Evolutionary conservation across 2,888 invertebrate genomes (phyloP).

Genomic region (Euzophera pinguis): DNA sequence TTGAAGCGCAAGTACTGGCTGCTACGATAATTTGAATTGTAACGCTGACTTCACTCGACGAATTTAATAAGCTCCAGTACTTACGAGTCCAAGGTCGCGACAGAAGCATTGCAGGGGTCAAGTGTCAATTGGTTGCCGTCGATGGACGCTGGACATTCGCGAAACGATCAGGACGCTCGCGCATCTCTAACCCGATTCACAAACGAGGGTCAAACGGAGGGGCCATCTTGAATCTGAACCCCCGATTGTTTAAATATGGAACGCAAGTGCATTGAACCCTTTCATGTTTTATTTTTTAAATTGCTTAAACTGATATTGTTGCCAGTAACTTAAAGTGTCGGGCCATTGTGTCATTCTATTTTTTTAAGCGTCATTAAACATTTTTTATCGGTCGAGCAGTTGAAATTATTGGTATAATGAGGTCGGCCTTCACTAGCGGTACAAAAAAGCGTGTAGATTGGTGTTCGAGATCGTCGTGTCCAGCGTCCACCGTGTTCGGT

Average conservation of each 20-base stretch:
- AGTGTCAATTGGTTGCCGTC: constrained; percentile 70
- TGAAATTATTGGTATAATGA: constrained; percentile 55
- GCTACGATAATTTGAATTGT: constrained; percentile 23
- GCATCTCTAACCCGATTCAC: constrained; percentile 44
- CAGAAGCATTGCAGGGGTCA: constrained; percentile 64
- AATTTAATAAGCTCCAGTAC: constrained; percentile 43
- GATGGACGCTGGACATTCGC: constrained; percentile 68
- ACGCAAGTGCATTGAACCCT: constrained; percentile 46
- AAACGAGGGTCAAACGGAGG: constrained; percentile 68
- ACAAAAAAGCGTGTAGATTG: constrained; percentile 30
- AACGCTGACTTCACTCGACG: constrained; percentile 40
- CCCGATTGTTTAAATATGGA: constrained; percentile 47
- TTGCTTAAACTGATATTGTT: background rate
- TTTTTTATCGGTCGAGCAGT: constrained; percentile 32
- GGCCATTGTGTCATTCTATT: constrained; percentile 16
- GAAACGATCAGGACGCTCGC: constrained; percentile 42
- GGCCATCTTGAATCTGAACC: constrained; percentile 66
- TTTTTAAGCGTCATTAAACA: constrained; percentile 22
- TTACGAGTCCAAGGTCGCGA: constrained; percentile 64
- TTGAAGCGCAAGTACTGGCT: constrained; percentile 41
- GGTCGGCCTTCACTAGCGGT: constrained; percentile 49
- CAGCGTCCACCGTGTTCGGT: constrained; percentile 48
- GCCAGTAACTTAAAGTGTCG: constrained; percentile 3
- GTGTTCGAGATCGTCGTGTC: constrained; percentile 28
- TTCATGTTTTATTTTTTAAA: constrained; percentile 2